These are phyloP conservation scores for Acleris holmiana DNA, from an alignment of 2,888 invertebrate genomes.

Conservation along the genomic window DNA sequence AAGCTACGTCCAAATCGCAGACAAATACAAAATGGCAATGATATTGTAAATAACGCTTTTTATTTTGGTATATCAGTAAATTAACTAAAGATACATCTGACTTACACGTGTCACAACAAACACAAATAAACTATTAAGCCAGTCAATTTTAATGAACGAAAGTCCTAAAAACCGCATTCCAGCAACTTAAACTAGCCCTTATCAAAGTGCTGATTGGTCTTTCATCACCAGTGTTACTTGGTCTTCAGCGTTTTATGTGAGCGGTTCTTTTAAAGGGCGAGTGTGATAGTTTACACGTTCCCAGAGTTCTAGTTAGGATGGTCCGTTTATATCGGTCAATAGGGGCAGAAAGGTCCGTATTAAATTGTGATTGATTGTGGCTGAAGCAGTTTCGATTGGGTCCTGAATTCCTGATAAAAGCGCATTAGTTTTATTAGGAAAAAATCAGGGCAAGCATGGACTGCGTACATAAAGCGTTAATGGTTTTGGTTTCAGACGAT, in stretches of 20 bases:
- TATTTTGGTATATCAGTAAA: no score
- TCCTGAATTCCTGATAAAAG: slow-evolving; percentile 57
- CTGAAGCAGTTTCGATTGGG: slow-evolving; percentile 64
- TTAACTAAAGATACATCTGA: not conserved
- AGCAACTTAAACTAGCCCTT: slow-evolving; percentile 33
- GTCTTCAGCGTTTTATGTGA: not conserved
- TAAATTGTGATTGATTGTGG: slow-evolving; percentile 76
- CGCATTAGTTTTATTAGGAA: slow-evolving; percentile 71
- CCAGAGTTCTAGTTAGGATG: slow-evolving; percentile 46
- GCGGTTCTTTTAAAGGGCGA: not conserved
- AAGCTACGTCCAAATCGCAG: no score
- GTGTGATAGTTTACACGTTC: slow-evolving; percentile 14
- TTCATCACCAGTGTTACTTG: slow-evolving; percentile 31
- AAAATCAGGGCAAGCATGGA: slow-evolving; percentile 42
- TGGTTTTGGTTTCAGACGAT: no score
- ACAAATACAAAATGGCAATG: no score
- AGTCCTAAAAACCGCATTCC: slow-evolving; percentile 37
- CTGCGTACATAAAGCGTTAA: slow-evolving; percentile 8
- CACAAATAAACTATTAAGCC: not conserved
- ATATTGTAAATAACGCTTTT: no score
- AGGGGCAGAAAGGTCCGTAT: slow-evolving; percentile 63
- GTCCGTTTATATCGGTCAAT: slow-evolving; percentile 58
- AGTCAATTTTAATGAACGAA: slow-evolving; percentile 22
- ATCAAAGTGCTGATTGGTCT: slow-evolving; percentile 33
- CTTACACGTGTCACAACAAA: slow-evolving; percentile 1